Conservation (phyloP, 2,888 invertebrate genomes). For the Phytoseiulus persimilis region DNA sequence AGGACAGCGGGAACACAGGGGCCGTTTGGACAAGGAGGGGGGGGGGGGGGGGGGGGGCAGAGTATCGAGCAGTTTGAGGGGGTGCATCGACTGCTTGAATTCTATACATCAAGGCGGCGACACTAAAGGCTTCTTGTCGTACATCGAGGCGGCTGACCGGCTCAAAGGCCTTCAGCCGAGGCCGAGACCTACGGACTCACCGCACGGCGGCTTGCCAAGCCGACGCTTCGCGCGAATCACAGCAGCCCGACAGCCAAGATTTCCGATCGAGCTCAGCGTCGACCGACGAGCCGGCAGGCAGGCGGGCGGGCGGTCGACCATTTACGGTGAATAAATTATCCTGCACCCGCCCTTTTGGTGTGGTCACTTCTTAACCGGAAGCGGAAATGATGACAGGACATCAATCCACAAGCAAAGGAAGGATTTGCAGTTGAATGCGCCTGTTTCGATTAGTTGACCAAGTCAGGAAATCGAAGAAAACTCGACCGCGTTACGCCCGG, state of each 20-base stretch:
- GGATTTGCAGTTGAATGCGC: slow-evolving; percentile 36
- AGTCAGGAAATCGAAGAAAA: background rate
- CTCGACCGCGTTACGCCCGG: background rate
- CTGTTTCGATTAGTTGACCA: slow-evolving; percentile 8
- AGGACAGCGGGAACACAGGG: no score
- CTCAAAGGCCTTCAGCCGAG: background rate
- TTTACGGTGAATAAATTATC: slow-evolving; percentile 37
- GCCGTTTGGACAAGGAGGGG: background rate
- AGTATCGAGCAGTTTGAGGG: background rate
- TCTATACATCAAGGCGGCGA: background rate
- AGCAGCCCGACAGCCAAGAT: background rate
- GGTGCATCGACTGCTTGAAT: background rate
- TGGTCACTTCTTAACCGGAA: slow-evolving; percentile 30
- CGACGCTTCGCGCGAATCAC: background rate
- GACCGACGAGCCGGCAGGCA: background rate
- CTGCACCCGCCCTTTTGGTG: slow-evolving; percentile 9
- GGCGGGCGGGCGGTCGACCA: background rate
- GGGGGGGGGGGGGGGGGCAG: background rate
- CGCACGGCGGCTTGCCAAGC: background rate
- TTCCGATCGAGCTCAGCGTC: background rate
- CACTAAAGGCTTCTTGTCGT: background rate
- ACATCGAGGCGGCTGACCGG: background rate
- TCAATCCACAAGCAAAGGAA: slow-evolving; percentile 34
- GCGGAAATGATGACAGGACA: slow-evolving; percentile 38
- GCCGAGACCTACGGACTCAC: background rate